Conservation (phyloP, 1,140 invertebrate species). For the Steinernema feltiae region DNA sequence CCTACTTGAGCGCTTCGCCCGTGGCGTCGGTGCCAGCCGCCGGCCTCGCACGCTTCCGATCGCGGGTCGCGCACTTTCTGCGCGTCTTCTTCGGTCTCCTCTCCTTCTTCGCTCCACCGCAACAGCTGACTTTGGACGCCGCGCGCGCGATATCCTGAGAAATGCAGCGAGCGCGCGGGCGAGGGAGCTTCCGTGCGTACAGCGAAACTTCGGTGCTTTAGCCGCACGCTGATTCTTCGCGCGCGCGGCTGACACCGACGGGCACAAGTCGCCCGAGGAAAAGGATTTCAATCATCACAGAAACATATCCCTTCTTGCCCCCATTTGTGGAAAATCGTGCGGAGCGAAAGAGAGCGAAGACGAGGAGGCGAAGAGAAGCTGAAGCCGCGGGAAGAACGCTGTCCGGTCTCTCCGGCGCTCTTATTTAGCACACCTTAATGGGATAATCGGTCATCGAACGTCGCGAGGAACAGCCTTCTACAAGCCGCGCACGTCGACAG, state of each 20-base stretch:
- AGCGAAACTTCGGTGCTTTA: slow-evolving; percentile 7
- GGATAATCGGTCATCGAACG: slow-evolving; percentile 11
- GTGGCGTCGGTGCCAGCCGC: slow-evolving; percentile 8
- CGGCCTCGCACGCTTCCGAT: not conserved
- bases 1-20: slow-evolving; percentile 2
- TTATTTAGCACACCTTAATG: slow-evolving; percentile 14
- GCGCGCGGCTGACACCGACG: not conserved
- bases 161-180: too few relatives aligned
- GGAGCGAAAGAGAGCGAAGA: not conserved
- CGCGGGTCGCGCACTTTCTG: slow-evolving; percentile 13
- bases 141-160: slow-evolving; percentile 11
- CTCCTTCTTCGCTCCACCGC: not conserved
- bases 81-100: not conserved
- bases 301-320: slow-evolving; percentile 13
- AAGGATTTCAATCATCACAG: slow-evolving; percentile 15
- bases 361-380: not conserved
- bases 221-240: not conserved
- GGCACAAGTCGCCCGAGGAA: slow-evolving; percentile 2
- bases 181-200: slow-evolving; percentile 10
- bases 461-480: not conserved
- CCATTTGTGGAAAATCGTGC: slow-evolving; percentile 11
- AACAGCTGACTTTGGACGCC: slow-evolving; percentile 11
- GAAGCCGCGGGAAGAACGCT: not conserved
- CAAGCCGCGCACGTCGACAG: not conserved
- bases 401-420: slow-evolving; percentile 10